Conservation (phyloP, 2,797 vertebrate genomes). For the Loriculus beryllinus region DNA sequence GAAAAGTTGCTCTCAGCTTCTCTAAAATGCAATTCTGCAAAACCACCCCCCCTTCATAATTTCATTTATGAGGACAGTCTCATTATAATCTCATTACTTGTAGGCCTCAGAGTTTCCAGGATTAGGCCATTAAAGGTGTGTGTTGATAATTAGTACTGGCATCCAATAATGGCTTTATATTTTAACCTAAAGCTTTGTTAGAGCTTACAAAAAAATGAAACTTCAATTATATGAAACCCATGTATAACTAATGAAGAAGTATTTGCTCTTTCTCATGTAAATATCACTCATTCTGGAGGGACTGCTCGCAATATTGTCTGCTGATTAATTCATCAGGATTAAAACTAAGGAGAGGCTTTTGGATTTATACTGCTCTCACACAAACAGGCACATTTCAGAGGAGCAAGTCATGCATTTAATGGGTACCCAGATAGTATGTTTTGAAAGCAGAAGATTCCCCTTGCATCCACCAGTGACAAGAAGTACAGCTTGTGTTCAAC, state of each 20-base stretch:
- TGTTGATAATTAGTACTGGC: not conserved
- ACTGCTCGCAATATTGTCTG: not conserved
- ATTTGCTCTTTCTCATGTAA: not conserved
- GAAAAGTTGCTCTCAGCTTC: not conserved
- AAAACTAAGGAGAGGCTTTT: not conserved
- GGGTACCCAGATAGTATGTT: not conserved
- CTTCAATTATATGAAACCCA: not conserved
- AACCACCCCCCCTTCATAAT: not conserved
- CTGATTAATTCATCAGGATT: slow-evolving; percentile 14
- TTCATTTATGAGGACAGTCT: not conserved
- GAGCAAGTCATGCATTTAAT: not conserved
- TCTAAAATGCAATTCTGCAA: not conserved
- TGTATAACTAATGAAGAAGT: not conserved
- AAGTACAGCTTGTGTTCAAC: not conserved
- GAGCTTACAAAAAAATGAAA: not conserved
- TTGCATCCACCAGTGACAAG: not conserved
- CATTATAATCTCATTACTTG: not conserved
- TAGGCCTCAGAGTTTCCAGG: not conserved
- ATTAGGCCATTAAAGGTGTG: not conserved
- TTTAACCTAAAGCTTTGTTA: not conserved
- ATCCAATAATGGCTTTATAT: not conserved
- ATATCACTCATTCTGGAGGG: not conserved
- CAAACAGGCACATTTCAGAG: not conserved
- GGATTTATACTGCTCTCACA: not conserved
- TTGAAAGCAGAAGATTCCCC: not conserved